Evolutionary conservation across 1,140 invertebrate species (phyloP), one percentile per base, ranked within the genome.

Genomic region (Archivesica marissinica): DNA sequence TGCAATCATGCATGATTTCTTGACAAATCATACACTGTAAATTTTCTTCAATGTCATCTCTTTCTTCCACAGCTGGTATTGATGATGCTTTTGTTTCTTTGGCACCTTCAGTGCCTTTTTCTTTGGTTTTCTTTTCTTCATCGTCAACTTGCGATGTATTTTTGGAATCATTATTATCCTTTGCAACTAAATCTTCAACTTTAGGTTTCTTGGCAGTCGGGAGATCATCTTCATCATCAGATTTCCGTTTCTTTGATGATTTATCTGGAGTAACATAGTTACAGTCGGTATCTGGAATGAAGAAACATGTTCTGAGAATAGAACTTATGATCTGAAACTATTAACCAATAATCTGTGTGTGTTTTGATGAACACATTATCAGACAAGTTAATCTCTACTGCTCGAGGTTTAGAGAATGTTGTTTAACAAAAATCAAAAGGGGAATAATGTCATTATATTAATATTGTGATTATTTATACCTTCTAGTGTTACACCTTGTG

Each of bases 11-110:
- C 41, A 94, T 87, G 11, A 94, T 84, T 30, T 93, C 93, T 68
- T 93, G 92, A 88, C 93, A 94, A 33, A 94, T 94, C 39, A 86
- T 91, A 88, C 93, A 94, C 0, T 87, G 85, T 35, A 94, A 82
- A 25, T 87, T 90, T 59, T 93, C 92, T 15, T 89, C 89, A 47
- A 94, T 89, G 20, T 89, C 91, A 89, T 93, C 92, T 75, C 47
- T 90, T 79, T 35, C 61, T 11, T 72, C 44, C 17, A 47, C 28
- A 52, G 3, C 4, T 9, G 41, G 13, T 28, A 47, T 72, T 44
- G 33, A 30, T 61, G 86, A 41, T 52, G 50, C 54, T 33, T 72
- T 72, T 33, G 38, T 80, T n/a, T n/a, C n/a, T n/a, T n/a, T n/a
- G 6, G 9, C 50, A 23, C 44, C 74, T 54, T 70, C 44, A 2